Evolutionary conservation across 2,888 invertebrate species (phyloP), one percentile per base, ranked within the genome.

Genomic region (Lycophotia porphyrea): DNA sequence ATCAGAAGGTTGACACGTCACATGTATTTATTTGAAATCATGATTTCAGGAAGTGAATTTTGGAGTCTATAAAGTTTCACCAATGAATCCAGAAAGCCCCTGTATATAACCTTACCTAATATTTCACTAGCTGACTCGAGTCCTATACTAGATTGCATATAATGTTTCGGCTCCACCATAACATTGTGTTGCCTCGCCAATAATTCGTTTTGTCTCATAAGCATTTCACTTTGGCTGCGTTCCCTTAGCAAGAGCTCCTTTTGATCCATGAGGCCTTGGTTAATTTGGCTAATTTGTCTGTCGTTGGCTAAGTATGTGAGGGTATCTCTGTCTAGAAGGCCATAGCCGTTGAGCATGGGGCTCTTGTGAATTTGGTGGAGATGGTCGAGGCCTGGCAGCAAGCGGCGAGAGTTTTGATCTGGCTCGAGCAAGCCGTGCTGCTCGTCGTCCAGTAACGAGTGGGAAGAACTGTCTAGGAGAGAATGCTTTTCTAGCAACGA

Each of bases 401-500:
- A 87, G 67, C 79, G 78, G 39, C 78, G 58, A 5, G 65, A 66
- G 9, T 66, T 66, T 34, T 60, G 78, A 1, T 78, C 78, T 34
- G 82, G 82, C 92, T 78, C 84, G 2, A 96, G 87, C 11, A 96
- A 87, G 64, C 92, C 94, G 88, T 96, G 96, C 74, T 91, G 92
- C 70, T 96, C 96, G 74, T 96, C 96, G 36, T 96, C 96, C 61
- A 96, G 76, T 18, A 96, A 83, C 61, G 94, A 94, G 92, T 96
- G 96, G 78, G 96, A 96, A 72, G 95, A 96, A 89, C 91, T 95
- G 70, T 96, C 96, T 89, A 96, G 88, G 72, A 96, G 82, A 81
- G 96, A 95, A 86, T 96, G 96, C 83, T 94, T 96, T 76, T 96
- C 96, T 86, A 96, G 87, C 75, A 96, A 87, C 85, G 95, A 96